phyloP scores from a whole-genome alignment of 35 echinoderm and acorn worm genomes.

The Apostichopus parvimensis region DNA sequence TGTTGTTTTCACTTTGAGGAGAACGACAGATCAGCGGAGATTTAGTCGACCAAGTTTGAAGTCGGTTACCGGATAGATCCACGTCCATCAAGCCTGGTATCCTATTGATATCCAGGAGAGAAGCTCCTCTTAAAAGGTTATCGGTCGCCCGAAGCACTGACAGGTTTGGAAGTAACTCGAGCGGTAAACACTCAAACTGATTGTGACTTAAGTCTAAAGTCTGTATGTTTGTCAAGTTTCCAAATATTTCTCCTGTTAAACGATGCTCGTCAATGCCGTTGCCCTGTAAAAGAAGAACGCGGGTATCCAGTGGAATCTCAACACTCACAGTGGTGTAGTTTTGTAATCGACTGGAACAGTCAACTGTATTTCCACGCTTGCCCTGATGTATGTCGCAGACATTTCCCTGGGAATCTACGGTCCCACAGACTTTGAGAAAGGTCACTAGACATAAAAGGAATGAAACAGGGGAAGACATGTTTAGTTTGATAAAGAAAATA shows the following conservation, averaged over 20 bases:
- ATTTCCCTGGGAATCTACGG: not conserved
- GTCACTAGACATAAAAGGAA: not conserved
- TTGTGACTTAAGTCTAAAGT: constrained; percentile 18
- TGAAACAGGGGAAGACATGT: not conserved
- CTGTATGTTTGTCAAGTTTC: not conserved
- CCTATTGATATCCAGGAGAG: not conserved
- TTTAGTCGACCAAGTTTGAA: not conserved
- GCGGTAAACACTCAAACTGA: not conserved
- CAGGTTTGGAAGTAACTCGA: not conserved
- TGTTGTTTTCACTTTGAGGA: too few relatives aligned
- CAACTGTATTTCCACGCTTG: not conserved
- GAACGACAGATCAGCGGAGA: not conserved
- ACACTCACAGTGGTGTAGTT: not conserved
- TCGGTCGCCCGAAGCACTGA: not conserved
- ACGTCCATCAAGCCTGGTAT: not conserved
- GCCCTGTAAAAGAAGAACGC: not conserved
- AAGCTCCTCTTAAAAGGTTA: not conserved
- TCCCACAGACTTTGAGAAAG: not conserved
- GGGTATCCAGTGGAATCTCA: not conserved
- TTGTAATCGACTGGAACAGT: not conserved
- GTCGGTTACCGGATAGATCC: not conserved
- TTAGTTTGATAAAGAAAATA: too few relatives aligned
- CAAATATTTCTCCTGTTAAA: not conserved
- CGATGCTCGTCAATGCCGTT: not conserved
- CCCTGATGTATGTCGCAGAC: not conserved